Percentiles rank a stretch among this genome's conserved stretches.
Conservation (phyloP, 2,113 vertebrate species). For the Parotia lawesii region DNA sequence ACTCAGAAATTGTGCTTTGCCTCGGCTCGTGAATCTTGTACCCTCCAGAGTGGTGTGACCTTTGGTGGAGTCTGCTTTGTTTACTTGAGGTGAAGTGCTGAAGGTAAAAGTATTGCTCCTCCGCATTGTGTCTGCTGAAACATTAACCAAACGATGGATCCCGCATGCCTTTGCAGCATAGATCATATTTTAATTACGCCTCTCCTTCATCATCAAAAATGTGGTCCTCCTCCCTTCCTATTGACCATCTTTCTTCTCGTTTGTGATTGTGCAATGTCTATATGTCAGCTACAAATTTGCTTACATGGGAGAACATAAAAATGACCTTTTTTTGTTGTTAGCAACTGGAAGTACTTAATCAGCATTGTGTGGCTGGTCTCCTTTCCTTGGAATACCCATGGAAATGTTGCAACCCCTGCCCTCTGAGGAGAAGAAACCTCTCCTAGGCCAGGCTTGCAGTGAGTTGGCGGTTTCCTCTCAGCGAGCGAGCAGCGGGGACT, state of each 20-base stretch:
- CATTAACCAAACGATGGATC: background rate
- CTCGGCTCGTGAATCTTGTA: background rate
- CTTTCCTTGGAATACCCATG: background rate
- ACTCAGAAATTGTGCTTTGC: background rate
- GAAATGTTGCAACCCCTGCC: background rate
- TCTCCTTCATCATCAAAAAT: background rate
- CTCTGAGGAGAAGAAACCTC: background rate
- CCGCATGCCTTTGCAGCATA: rapidly evolving
- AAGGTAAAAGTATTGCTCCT: background rate
- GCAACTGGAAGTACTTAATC: constrained; percentile 15
- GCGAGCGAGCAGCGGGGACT: rapidly evolving
- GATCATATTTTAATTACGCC: background rate
- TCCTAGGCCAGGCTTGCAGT: background rate
- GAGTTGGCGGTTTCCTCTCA: background rate
- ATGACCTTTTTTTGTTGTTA: constrained; percentile 7
- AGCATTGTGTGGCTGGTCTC: background rate
- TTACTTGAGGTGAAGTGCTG: background rate
- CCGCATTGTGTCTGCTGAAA: background rate
- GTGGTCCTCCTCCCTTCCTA: constrained; percentile 7
- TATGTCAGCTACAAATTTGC: constrained; percentile 16
- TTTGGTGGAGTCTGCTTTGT: background rate
- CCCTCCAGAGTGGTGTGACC: background rate
- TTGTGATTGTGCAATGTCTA: background rate
- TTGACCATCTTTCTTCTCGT: background rate
- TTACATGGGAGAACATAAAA: background rate